Conservation (phyloP, 2,113 vertebrate genomes). For the Pygathrix nemaeus region DNA sequence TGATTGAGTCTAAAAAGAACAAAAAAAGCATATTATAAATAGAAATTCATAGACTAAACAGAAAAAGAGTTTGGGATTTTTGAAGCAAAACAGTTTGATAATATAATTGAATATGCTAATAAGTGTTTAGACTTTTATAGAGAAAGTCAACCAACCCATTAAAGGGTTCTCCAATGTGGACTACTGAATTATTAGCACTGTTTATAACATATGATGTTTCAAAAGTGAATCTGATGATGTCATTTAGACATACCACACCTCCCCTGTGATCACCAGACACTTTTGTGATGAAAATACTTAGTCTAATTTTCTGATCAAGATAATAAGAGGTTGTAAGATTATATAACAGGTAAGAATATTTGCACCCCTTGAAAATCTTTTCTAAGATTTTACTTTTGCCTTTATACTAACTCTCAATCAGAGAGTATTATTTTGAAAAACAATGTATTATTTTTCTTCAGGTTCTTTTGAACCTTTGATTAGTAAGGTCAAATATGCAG, state of each 20-base stretch:
- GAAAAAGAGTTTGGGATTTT: not conserved
- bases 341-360: not conserved
- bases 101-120: not conserved
- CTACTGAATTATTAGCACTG: not conserved
- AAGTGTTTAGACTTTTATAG: not conserved
- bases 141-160: not conserved
- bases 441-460: not conserved
- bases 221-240: not conserved
- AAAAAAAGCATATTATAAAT: not conserved
- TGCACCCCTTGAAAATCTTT: not conserved
- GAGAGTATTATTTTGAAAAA: not conserved
- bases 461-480: constrained; percentile 37
- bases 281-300: not conserved
- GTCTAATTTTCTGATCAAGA: not conserved
- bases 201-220: not conserved
- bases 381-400: not conserved
- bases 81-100: not conserved
- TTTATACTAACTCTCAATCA: not conserved
- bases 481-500: constrained; percentile 24
- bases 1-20: not conserved
- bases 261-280: not conserved
- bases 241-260: not conserved
- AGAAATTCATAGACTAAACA: not conserved
- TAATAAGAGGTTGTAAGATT: not conserved
- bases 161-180: not conserved